Evolutionary conservation across 2,888 invertebrate genomes (phyloP).

Genomic region (Odontomyia ornata): DNA sequence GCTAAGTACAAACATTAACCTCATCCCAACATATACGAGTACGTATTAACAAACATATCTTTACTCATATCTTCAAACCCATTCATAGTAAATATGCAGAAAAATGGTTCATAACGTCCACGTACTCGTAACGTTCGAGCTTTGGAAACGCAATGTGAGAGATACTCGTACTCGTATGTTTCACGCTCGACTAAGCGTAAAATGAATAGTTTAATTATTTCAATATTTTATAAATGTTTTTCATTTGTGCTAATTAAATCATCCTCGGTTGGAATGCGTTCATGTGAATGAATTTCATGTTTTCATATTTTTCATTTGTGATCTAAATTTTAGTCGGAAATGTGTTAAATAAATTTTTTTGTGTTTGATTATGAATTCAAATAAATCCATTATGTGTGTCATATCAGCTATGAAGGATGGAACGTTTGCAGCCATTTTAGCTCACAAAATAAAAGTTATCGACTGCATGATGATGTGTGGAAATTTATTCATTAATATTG

Average conservation of each 20-base stretch:
- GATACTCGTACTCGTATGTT: background rate
- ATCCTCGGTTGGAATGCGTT: background rate
- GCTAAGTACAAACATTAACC: background rate
- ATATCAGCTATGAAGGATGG: no score
- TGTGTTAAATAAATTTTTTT: background rate
- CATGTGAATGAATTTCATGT: conserved; percentile 22
- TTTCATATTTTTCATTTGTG: conserved; percentile 1
- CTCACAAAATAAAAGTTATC: no score
- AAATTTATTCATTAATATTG: no score
- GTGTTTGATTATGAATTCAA: no score
- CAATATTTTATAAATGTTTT: conserved; percentile 32
- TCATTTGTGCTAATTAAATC: conserved; percentile 19
- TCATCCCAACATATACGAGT: background rate
- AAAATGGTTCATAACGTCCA: background rate
- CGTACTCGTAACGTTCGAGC: background rate
- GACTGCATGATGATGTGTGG: no score
- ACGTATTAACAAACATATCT: background rate
- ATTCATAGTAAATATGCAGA: background rate
- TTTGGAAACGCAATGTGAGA: background rate
- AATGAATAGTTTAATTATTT: conserved; percentile 42
- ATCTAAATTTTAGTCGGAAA: conserved; percentile 18
- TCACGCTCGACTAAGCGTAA: conserved; percentile 25
- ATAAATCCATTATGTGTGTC: no score
- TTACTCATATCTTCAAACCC: background rate
- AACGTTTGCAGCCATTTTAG: no score